Base-by-base conservation (phyloP, 2,113 vertebrate species). In the Holacanthus passer region DNA sequence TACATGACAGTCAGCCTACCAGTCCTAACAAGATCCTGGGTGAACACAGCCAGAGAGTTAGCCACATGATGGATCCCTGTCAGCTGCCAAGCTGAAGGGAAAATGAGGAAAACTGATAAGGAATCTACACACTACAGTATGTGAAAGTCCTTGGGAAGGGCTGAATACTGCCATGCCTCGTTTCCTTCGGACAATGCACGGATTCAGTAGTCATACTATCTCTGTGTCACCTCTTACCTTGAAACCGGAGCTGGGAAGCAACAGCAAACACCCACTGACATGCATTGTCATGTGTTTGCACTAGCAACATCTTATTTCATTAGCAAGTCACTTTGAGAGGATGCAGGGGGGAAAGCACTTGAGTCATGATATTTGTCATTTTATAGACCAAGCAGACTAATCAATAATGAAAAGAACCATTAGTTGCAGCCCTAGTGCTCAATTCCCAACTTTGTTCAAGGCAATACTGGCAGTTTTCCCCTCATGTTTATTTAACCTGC, bases 1-100 rank as follows among this genome's bases (percentile, higher is more conserved):
- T 82, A 89, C 91, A 93, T 93, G 85, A 81, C 87, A 55, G 65
- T 79, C 87, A 83, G 81, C 12, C 19, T 24, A 32, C 50, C 39
- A 73, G 55, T 81, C 50, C 41, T 41, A 35, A 73, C 62, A n/a
- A 53, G 12, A 82, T 58, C 47, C 24, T 35, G 22, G 41, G 14
- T 62, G 59, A 82, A 64, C 48, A 45, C 43, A 65, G 55, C 69
- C 70, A 35, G 52, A 53, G 29, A 29, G 29, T 2, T 5, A 69
- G 37, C 64, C 81, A 74, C 84, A 86, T 79, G 58, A 66, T 17
- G 59, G 24, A 82, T 62, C 29, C 37, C 63, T 17, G 56, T 56
- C 17, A 73, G 29, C 68, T 17, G 22, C 22, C 9, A 3, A 5
- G 39, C 55, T 60, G 0, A 52, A 27, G 24, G 27, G 1, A 50